Base-by-base conservation (phyloP, 2,888 invertebrate genomes). In the Ormyrus thymus region DNA sequence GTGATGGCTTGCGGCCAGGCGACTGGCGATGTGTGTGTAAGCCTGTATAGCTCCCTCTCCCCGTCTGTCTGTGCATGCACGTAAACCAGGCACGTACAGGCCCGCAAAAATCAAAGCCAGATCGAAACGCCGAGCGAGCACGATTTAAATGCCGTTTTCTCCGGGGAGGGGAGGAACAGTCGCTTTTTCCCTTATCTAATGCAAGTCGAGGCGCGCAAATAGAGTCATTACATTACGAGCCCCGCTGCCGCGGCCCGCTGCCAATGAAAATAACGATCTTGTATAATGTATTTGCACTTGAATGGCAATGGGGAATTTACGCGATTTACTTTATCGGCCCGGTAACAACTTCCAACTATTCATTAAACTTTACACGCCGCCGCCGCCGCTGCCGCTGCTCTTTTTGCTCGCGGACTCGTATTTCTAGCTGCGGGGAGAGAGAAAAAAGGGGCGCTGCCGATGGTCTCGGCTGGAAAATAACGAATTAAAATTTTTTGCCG, bases 1-100 rank as follows among this genome's bases (percentile, higher is more conserved):
- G 76, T 74, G 79, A 81, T 81, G 74, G 79, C 81, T 79, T n/a
- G 65, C 56, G 78, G 80, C 72, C 68, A 70, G 50, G n/a, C 50
- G 29, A 62, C 71, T 64, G n/a, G 62, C 65, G 45, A 59, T 53
- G 29, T 29, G 29, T 29, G 4, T 4, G 29, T 29, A 29, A 29
- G 29, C 29, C 29, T 29, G 3, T 29, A 2, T 29, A 1, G 1
- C 29, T 29, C 29, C 3, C 29, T 29, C 29, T 29, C 29, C 4
- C 29, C 29, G 4, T 29, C 29, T 29, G 29, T 29, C 29, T 15
- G n/a, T 61, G 8, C 0, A 10, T 11, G 10, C 15, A 29, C 11
- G 11, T 53, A n/a, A 10, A 46, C 29, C 45, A 74, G 55, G 73
- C 64, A 76, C 77, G 73, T 72, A 70, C 55, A 72, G 70, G 56